Percentiles rank a stretch among this genome's conserved stretches.
Conservation (phyloP, 2,888 invertebrate genomes). For the Hydriomena furcata region DNA sequence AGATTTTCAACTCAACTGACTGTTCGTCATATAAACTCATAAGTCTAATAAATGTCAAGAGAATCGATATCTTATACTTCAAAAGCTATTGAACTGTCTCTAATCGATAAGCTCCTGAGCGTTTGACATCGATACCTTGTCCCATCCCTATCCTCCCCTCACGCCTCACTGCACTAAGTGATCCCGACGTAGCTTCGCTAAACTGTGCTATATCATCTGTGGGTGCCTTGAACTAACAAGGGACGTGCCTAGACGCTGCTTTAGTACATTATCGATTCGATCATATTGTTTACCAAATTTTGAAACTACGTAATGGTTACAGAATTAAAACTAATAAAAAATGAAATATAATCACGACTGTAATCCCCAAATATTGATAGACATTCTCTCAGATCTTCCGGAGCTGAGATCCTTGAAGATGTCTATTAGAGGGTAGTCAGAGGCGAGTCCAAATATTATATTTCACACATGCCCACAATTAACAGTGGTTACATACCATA, state of each 20-base stretch:
- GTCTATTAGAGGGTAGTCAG: too few relatives aligned
- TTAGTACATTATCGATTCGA: not conserved
- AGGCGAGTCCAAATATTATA: too few relatives aligned
- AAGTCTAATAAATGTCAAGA: not conserved
- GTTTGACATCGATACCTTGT: slow-evolving; percentile 14
- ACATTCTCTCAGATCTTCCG: too few relatives aligned
- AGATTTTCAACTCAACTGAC: too few relatives aligned
- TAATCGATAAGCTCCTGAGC: slow-evolving; percentile 9
- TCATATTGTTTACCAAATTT: too few relatives aligned
- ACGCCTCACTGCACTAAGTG: slow-evolving; percentile 67
- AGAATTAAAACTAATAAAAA: too few relatives aligned
- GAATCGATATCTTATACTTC: not conserved
- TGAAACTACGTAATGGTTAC: too few relatives aligned
- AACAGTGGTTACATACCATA: too few relatives aligned
- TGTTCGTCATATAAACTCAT: not conserved
- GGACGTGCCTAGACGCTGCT: not conserved
- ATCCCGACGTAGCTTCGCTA: slow-evolving; percentile 57
- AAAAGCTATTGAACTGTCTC: slow-evolving; percentile 1
- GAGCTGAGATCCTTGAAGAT: too few relatives aligned
- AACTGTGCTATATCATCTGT: slow-evolving; percentile 37
- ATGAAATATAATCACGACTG: too few relatives aligned
- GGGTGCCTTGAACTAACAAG: slow-evolving; percentile 1
- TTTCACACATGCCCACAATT: too few relatives aligned
- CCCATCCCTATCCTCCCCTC: slow-evolving; percentile 36
- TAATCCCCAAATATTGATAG: too few relatives aligned